Conservation (phyloP, 92 coral and sea anemone species). For the Phymanthus crucifer region DNA sequence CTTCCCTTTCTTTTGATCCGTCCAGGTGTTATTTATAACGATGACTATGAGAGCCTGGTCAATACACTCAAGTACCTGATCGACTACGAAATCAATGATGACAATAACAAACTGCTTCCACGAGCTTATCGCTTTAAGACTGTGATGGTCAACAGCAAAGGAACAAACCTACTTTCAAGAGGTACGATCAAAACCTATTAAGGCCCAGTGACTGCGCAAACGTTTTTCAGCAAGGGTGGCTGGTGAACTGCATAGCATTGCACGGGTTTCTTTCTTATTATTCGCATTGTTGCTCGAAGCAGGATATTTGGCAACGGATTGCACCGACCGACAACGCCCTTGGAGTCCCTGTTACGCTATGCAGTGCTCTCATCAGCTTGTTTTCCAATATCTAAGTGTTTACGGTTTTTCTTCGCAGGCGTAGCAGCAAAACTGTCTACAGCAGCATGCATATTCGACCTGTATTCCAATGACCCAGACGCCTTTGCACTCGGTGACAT, state of each 20-base stretch:
- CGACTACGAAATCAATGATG: conserved; percentile 11
- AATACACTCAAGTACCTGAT: conserved; percentile 24
- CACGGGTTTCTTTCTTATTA: too few relatives aligned
- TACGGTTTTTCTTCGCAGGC: conserved; percentile 11
- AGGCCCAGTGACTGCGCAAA: too few relatives aligned
- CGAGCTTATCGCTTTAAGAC: conserved; percentile 28
- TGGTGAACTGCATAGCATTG: too few relatives aligned
- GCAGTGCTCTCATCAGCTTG: too few relatives aligned
- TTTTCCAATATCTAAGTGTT: neutral
- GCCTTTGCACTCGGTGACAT: conserved; percentile 57
- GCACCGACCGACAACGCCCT: too few relatives aligned
- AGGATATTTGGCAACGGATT: too few relatives aligned
- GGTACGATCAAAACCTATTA: too few relatives aligned
- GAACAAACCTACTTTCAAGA: conserved; percentile 52
- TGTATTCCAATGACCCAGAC: conserved; percentile 56
- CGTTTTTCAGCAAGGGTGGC: too few relatives aligned
- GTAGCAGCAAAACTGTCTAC: conserved; percentile 24
- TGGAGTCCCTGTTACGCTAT: too few relatives aligned
- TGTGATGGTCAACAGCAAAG: conserved; percentile 28
- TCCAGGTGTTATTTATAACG: conserved; percentile 44
- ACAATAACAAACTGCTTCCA: conserved; percentile 2
- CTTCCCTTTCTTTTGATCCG: neutral
- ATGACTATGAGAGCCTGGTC: conserved; percentile 41
- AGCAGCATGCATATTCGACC: conserved; percentile 58
- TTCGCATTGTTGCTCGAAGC: too few relatives aligned